A percentile compares a stretch with the other conserved stretches of the same genome.
phyloP scores from a whole-genome alignment of 2,888 invertebrate genomes.

The Drosophila quinaria region DNA sequence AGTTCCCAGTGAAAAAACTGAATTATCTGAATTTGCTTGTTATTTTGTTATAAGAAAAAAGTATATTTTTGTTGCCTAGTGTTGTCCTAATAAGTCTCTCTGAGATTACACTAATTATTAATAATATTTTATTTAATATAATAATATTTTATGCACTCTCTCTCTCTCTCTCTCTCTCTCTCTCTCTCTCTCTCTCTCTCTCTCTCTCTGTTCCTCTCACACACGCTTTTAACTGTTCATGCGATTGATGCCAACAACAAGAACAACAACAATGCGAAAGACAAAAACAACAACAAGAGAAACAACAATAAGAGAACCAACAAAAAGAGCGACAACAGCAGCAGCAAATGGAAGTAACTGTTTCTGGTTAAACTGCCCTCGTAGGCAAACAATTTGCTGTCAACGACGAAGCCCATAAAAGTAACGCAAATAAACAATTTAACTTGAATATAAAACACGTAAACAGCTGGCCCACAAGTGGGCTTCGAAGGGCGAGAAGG shows the following conservation, averaged over 20 bases:
- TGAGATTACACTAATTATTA: neutral
- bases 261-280: neutral
- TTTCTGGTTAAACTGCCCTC: slow-evolving; percentile 22
- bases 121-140: neutral
- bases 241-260: slow-evolving; percentile 11
- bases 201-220: neutral
- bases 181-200: neutral
- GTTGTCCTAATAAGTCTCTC: too few species aligned
- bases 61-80: too few species aligned
- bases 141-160: neutral
- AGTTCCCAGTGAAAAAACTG: too few species aligned
- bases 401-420: slow-evolving; percentile 73
- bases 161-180: too few species aligned
- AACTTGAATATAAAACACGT: slow-evolving; percentile 63
- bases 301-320: neutral
- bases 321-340: slow-evolving; percentile 3
- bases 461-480: slow-evolving; percentile 55
- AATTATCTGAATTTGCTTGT: too few species aligned
- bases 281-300: slow-evolving; percentile 1
- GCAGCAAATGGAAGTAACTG: slow-evolving; percentile 23
- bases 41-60: too few species aligned
- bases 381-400: slow-evolving; percentile 66
- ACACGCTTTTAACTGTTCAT: neutral
- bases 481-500: neutral
- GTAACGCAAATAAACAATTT: slow-evolving; percentile 76